A percentile compares a stretch with the other conserved stretches of the same genome.
phyloP scores from a whole-genome alignment of 2,113 vertebrate species.

The Lycaon pictus region DNA sequence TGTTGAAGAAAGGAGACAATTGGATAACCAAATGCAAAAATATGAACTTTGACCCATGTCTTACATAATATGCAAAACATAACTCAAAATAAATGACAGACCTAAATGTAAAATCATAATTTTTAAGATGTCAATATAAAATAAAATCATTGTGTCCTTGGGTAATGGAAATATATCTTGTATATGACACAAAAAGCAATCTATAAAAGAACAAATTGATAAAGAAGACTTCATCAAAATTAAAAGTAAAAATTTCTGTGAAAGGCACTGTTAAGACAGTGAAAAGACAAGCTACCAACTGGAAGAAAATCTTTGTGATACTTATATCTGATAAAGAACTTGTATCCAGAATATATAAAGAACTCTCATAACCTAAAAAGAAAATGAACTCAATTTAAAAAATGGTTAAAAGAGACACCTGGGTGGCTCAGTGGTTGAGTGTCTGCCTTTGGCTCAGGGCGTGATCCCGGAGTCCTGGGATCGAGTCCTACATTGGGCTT shows the following conservation, averaged over 20 bases:
- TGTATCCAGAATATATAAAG: background rate
- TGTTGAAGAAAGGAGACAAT: background rate
- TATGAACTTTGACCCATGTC: background rate
- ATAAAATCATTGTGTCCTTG: background rate
- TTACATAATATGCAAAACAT: background rate
- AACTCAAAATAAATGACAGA: background rate
- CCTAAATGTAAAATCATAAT: background rate
- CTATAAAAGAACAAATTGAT: background rate
- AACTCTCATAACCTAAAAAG: background rate
- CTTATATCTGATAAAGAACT: background rate
- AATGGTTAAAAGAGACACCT: background rate
- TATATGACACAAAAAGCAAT: background rate
- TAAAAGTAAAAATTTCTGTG: background rate
- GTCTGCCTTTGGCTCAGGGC: no score
- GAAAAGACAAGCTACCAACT: background rate
- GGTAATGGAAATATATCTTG: background rate
- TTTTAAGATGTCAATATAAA: background rate
- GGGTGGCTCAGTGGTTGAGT: no score
- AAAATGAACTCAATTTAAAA: slow-evolving; percentile 7
- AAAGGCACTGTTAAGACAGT: background rate
- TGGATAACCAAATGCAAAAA: background rate
- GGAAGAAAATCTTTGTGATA: background rate
- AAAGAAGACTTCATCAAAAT: background rate
- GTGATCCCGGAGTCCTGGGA: no score
- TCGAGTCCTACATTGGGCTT: no score